Conservation (phyloP, 2,888 invertebrate genomes). For the Andrena flavipes region DNA sequence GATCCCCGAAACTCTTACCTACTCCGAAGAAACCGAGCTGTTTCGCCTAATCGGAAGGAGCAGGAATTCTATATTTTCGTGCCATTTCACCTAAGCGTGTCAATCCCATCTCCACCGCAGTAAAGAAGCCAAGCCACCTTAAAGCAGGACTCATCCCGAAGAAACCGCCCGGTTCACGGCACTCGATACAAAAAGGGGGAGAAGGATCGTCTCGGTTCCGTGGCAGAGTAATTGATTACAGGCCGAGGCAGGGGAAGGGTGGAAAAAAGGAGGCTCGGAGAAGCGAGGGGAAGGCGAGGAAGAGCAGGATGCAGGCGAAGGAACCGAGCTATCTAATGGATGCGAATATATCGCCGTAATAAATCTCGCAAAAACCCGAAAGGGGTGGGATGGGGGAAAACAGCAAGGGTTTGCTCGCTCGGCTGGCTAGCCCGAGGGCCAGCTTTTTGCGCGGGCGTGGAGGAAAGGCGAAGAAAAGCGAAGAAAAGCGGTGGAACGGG, state of each 20-base stretch:
- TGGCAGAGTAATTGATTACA: slow-evolving; percentile 51
- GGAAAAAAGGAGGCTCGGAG: slow-evolving; percentile 18
- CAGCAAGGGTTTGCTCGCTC: slow-evolving; percentile 46
- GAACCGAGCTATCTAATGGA: slow-evolving; percentile 83
- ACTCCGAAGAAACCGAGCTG: too few relatives aligned
- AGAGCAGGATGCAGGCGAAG: slow-evolving; percentile 68
- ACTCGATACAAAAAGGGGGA: slow-evolving; percentile 1
- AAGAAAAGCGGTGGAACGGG: slow-evolving; percentile 67
- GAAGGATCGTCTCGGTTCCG: slow-evolving; percentile 5
- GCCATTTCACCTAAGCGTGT: too few relatives aligned
- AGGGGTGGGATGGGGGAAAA: slow-evolving; percentile 13
- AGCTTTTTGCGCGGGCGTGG: slow-evolving; percentile 67
- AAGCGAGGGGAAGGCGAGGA: slow-evolving; percentile 18
- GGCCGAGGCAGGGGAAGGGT: slow-evolving; percentile 1
- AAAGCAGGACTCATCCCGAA: not conserved
- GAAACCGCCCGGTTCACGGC: not conserved
- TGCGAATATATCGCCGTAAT: slow-evolving; percentile 85
- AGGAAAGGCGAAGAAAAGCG: slow-evolving; percentile 65
- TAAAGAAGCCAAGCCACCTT: not conserved
- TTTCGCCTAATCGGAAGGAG: too few relatives aligned
- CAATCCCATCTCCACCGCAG: not conserved
- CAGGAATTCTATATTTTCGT: too few relatives aligned
- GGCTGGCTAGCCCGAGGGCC: slow-evolving; percentile 66
- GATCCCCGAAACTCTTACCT: too few relatives aligned
- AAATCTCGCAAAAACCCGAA: slow-evolving; percentile 82